These are phyloP conservation scores for Gila robusta DNA, from an alignment of 2,797 vertebrate genomes.

Conservation along the genomic window DNA sequence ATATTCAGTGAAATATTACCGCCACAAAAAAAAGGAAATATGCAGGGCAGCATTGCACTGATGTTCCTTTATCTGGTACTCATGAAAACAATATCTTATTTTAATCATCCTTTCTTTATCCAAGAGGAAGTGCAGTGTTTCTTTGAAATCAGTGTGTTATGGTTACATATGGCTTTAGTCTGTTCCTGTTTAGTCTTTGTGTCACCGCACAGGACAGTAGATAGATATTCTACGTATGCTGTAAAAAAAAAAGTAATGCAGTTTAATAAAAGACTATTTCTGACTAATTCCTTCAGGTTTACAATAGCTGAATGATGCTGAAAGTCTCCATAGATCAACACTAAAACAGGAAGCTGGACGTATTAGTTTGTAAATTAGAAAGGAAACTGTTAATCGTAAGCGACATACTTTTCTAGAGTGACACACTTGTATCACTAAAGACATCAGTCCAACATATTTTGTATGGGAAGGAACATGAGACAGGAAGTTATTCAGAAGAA, in stretches of 20 bases:
- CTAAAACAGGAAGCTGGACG: background rate
- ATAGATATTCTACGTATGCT: background rate
- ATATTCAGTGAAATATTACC: background rate
- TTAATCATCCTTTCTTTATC: constrained; percentile 35
- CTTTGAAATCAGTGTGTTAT: constrained; percentile 43
- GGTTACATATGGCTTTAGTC: constrained; percentile 32
- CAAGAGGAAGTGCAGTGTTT: constrained; percentile 47
- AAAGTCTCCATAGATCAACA: background rate
- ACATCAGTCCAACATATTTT: background rate
- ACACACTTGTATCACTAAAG: background rate
- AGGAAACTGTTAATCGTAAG: background rate
- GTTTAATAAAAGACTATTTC: background rate
- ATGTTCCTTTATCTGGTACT: constrained; percentile 24
- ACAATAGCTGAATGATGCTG: background rate
- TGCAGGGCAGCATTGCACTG: background rate
- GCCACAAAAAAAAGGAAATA: background rate
- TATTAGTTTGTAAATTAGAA: background rate
- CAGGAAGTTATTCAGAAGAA: background rate
- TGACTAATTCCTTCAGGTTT: background rate
- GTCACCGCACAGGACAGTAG: constrained; percentile 16
- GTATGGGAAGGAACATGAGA: constrained; percentile 1
- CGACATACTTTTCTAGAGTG: background rate
- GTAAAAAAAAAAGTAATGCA: background rate
- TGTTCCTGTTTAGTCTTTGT: constrained; percentile 60
- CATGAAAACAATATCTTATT: constrained; percentile 32